Evolutionary conservation across 1,140 invertebrate species (phyloP).

Genomic region (Penaeus vannamei): DNA sequence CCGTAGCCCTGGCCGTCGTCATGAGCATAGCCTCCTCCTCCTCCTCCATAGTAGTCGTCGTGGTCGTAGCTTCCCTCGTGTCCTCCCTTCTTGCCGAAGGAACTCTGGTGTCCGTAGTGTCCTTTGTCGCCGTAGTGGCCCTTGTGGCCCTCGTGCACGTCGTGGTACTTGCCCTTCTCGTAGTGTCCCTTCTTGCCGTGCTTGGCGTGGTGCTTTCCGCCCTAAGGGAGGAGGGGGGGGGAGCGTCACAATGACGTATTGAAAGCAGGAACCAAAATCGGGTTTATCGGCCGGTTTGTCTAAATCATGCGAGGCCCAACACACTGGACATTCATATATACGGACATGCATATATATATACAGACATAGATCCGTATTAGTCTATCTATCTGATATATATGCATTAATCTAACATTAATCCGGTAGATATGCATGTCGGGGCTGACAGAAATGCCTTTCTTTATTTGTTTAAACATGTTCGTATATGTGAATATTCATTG

Average conservation of each 20-base stretch:
- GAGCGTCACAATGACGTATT: background rate
- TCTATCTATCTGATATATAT: too few relatives aligned
- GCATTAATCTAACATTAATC: background rate
- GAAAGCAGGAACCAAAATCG: too few relatives aligned
- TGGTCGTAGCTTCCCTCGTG: conserved; percentile 19
- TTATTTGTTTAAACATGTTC: too few relatives aligned
- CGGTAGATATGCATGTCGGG: background rate
- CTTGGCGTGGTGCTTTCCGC: conserved; percentile 64
- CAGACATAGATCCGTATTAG: background rate
- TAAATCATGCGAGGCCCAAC: too few relatives aligned
- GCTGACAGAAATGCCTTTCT: background rate
- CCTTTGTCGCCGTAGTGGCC: conserved; percentile 55
- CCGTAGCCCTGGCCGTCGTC: conserved; percentile 35
- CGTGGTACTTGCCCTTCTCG: conserved; percentile 65
- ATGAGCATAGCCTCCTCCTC: conserved; percentile 20
- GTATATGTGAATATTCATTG: too few relatives aligned
- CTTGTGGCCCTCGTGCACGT: conserved; percentile 65
- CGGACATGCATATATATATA: background rate
- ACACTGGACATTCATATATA: background rate
- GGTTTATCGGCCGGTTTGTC: too few relatives aligned
- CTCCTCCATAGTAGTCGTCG: conserved; percentile 20
- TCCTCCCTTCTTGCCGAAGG: conserved; percentile 56
- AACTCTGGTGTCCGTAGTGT: conserved; percentile 60
- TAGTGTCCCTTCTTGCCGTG: conserved; percentile 65
- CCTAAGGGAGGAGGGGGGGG: conserved; percentile 22